A percentile compares a stretch with the other conserved stretches of the same genome.
phyloP scores from a whole-genome alignment of 2,113 vertebrate species.

The Chionis minor region DNA sequence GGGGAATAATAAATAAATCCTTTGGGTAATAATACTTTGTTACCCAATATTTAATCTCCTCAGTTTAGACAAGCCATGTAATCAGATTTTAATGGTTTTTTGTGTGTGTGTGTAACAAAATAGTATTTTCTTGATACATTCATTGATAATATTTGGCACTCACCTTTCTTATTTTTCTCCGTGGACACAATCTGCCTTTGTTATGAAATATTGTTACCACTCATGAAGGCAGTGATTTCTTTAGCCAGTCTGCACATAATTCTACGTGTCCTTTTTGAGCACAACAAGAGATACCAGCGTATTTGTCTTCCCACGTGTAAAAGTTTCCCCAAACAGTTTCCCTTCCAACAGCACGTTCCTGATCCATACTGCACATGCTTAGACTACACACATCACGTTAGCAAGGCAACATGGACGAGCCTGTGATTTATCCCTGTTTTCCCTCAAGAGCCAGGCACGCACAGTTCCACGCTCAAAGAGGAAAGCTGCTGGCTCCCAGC shows the following conservation, averaged over 20 bases:
- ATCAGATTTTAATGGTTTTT: background rate
- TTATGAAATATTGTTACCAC: background rate
- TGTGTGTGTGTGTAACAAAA: background rate
- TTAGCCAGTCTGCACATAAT: background rate
- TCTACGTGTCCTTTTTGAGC: background rate
- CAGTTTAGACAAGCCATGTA: background rate
- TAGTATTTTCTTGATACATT: background rate
- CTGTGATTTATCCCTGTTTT: background rate
- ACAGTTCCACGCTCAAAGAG: background rate
- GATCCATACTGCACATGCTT: background rate
- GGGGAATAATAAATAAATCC: background rate
- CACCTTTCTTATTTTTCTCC: background rate
- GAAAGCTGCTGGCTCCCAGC: conserved; percentile 1
- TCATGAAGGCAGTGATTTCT: background rate
- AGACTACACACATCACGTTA: background rate
- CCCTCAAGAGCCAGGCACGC: background rate
- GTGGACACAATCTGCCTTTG: background rate
- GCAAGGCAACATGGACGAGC: background rate
- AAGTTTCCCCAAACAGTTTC: background rate
- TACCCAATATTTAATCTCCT: background rate
- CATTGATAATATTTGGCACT: background rate
- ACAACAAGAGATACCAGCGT: background rate
- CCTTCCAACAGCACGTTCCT: background rate
- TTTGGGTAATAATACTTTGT: background rate
- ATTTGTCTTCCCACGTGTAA: background rate